Evolutionary conservation across 1,140 invertebrate species (phyloP), one percentile per base, ranked within the genome.

Genomic region (Aphidius ervi): DNA sequence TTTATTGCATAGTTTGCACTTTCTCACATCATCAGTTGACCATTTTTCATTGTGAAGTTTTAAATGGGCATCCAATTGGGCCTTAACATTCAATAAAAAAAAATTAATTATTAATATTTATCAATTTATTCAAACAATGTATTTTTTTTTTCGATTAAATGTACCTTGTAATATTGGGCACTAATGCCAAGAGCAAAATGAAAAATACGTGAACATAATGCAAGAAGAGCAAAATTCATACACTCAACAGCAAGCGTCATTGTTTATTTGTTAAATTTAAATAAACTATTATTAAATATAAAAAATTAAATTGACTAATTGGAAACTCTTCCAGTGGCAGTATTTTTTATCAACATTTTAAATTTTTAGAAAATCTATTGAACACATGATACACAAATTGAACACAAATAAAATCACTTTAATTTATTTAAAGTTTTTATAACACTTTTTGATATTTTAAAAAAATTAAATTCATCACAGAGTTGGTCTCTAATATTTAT

Each of bases 1-100:
- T 48, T 76, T 75, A 62, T 71, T 73, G 58, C 75, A 77, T n/a
- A 77, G 66, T 65, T 75, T 76, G 62, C 75, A 77, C 56, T 74
- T 75, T 61, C 72, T 65, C 37, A 68, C 68, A 49, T 76, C 74
- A 42, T 77, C 74, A 3, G 64, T 65, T 9, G 71, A 60, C 70
- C 73, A 76, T 58, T 73, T 77, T 55, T 76, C 75, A 40, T 70
- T 70, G 48, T 77, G 75, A 46, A 76, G 71, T 45, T 72, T 76
- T 20, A 73, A 60, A 64, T 77, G 75, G 8, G 72, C 72, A 7
- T 77, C 74, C 52, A 76, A 56, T 45, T 77, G 75, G 7, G 65
- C 64, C 75, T 40, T 54, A 16, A 58, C 52, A 56, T 16, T 39
- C 2, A 41, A 50, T 49, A 58, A 46, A 10, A 56, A 45, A 46